Evolutionary conservation across 2,888 invertebrate genomes (phyloP).

Genomic region (Acronicta leporina): DNA sequence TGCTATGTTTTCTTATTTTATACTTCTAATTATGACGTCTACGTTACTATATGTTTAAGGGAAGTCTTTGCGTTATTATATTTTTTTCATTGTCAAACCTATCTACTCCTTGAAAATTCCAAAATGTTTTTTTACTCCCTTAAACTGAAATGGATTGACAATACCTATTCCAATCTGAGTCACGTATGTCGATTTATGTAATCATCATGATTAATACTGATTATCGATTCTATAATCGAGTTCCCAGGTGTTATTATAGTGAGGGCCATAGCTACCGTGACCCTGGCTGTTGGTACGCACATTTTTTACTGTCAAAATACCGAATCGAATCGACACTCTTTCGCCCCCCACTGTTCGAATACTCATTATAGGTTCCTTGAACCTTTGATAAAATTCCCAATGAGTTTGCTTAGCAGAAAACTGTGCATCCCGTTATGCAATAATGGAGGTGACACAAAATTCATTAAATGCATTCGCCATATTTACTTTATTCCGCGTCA

Average conservation of each 20-base stretch:
- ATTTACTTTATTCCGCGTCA: conserved; percentile 55
- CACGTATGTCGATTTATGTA: conserved; percentile 33
- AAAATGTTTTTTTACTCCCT: too few relatives aligned
- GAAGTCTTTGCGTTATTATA: too few relatives aligned
- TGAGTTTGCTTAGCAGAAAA: conserved; percentile 53
- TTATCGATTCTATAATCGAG: conserved; percentile 36
- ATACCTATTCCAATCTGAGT: conserved; percentile 1
- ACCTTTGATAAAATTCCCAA: conserved; percentile 53
- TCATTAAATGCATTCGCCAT: conserved; percentile 63
- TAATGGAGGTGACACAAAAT: conserved; percentile 67
- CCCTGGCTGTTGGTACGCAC: conserved; percentile 52
- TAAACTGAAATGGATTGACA: conserved; percentile 1
- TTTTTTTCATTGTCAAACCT: too few relatives aligned
- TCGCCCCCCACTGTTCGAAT: conserved; percentile 52
- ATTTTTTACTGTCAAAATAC: conserved; percentile 57
- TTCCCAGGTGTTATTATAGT: conserved; percentile 36
- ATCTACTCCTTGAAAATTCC: too few relatives aligned
- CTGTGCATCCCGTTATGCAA: conserved; percentile 71
- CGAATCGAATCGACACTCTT: conserved; percentile 53
- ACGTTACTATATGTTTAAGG: too few relatives aligned
- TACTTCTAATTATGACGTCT: too few relatives aligned
- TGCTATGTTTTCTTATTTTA: neutral
- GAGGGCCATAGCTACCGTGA: conserved; percentile 45
- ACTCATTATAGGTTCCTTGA: conserved; percentile 54
- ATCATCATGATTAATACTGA: conserved; percentile 37